Base-by-base conservation (phyloP, 2,797 vertebrate genomes). In the Epinephelus malabaricus region DNA sequence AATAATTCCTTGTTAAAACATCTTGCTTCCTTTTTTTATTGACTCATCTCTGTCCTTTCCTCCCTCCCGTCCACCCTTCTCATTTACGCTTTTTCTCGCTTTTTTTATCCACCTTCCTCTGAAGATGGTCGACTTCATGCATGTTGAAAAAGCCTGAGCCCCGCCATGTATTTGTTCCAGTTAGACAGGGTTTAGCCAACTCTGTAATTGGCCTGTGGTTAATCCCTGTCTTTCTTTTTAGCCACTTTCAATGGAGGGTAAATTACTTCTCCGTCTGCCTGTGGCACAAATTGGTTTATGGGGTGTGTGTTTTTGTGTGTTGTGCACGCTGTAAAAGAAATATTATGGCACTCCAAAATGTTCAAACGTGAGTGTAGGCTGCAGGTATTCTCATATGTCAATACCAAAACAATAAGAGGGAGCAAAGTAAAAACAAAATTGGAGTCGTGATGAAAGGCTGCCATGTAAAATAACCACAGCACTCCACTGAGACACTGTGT, bases 201-300 rank as follows among this genome's bases (percentile, higher is more conserved):
- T 93, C 90, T 92, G 90, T 92, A 93, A 94, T 93, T 94, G 93
- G 88, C 73, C 91, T 53, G 66, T 46, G 38, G 89, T 90, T 94
- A 93, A 95, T 93, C 92, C 88, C 87, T 66, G 76, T 81, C 86
- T 92, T 93, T 90, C 85, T 91, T 93, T 89, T 89, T 83, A 88
- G 76, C 82, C 76, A 82, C 83, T 90, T 93, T 89, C 86, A 91
- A 81, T 82, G 71, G 69, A 82, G 83, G 80, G 66, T 86, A 89
- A 92, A 92, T 91, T 76, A 86, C 82, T 90, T 88, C 75, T 86
- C 62, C 78, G 25, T 83, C 83, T 79, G 82, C 79, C 69, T 82
- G 68, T 86, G 84, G 78, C 86, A 81, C 86, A 91, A 89, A 92
- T 90, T 85, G 83, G 84, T 88, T 93, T 85, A 83, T 10, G 25